A percentile compares a stretch with the other conserved stretches of the same genome.
Evolutionary conservation across 2,888 invertebrate genomes (phyloP).

Genomic region (Anoncus sp.): DNA sequence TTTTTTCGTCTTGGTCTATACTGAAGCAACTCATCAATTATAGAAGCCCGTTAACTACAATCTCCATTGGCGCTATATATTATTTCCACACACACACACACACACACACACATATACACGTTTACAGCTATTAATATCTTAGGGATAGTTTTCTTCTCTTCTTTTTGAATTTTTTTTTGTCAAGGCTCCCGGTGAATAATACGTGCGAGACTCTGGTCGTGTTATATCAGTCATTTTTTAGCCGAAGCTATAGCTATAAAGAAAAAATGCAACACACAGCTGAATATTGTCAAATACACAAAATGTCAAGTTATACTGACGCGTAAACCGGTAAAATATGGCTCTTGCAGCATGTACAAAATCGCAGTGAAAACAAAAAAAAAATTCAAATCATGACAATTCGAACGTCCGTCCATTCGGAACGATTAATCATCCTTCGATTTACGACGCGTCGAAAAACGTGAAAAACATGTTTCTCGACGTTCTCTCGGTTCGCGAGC

Average conservation of each 20-base stretch:
- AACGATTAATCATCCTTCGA: conserved; percentile 58
- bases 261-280: not conserved
- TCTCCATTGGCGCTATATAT: conserved; percentile 11
- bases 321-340: conserved; percentile 35
- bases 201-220: conserved; percentile 40
- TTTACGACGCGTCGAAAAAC: conserved; percentile 55
- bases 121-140: not conserved
- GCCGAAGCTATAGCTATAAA: conserved; percentile 6
- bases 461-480: conserved; percentile 43
- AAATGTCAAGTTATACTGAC: conserved; percentile 40
- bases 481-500: not conserved
- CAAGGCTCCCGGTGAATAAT: not conserved
- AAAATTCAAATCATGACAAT: conserved; percentile 21
- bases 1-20: conserved; percentile 69
- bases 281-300: conserved; percentile 35
- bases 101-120: conserved; percentile 19
- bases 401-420: conserved; percentile 21
- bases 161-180: conserved; percentile 1
- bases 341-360: conserved; percentile 17
- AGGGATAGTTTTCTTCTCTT: not conserved
- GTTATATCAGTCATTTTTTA: not conserved
- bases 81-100: too few species aligned
- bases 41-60: conserved; percentile 65
- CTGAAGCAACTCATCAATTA: conserved; percentile 44
- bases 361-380: conserved; percentile 27